Evolutionary conservation across 1,140 invertebrate species (phyloP).

Genomic region (Drosophila nigrodunni): DNA sequence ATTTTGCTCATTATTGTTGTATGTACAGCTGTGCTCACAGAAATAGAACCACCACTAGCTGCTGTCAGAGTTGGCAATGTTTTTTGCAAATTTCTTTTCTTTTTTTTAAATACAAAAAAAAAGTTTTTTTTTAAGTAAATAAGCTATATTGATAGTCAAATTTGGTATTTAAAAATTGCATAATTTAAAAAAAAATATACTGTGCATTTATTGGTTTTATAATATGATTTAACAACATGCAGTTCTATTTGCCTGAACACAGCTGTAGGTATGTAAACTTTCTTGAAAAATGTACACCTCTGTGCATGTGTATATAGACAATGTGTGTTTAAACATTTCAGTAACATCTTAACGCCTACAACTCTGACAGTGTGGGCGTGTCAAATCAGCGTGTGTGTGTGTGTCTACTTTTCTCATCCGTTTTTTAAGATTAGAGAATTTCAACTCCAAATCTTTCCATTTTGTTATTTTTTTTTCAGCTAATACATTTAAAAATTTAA

Average conservation of each 20-base stretch:
- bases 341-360: conserved; percentile 9
- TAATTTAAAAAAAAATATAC: no score
- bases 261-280: conserved; percentile 19
- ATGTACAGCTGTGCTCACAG: conserved; percentile 3
- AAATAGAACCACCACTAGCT: no score
- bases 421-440: conserved; percentile 31
- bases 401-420: conserved; percentile 10
- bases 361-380: conserved; percentile 17
- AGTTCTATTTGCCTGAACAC: no score
- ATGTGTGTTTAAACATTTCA: conserved; percentile 25
- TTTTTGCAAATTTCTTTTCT: no score
- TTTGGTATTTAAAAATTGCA: no score
- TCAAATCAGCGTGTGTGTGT: conserved; percentile 16
- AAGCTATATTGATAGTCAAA: no score
- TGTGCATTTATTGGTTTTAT: no score
- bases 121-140: no score
- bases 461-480: conserved; percentile 27
- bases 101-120: no score
- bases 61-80: no score
- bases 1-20: conserved; percentile 53
- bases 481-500: conserved; percentile 67
- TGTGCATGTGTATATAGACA: conserved; percentile 32
- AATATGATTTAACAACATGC: no score
- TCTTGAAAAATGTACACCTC: no score
- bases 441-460: conserved; percentile 34